These are phyloP conservation scores for Globodera ellingtonae DNA, from an alignment of 1,140 invertebrate species.

Conservation along the genomic window DNA sequence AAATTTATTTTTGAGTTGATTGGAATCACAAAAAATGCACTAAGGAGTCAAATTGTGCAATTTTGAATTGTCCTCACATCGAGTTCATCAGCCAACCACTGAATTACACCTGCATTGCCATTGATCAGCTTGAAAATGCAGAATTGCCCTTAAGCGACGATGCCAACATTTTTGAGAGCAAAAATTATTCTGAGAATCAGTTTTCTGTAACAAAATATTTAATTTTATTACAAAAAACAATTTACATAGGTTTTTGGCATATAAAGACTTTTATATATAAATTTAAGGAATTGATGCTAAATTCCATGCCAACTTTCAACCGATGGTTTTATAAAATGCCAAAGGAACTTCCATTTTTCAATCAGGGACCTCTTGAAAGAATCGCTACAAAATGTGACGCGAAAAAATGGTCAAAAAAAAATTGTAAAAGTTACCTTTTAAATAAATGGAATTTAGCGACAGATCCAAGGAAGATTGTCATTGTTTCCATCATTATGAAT, in stretches of 20 bases:
- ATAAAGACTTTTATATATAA: too few species aligned
- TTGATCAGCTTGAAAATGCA: constrained; percentile 48
- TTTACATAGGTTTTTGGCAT: too few species aligned
- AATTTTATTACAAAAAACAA: too few species aligned
- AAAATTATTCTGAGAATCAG: not conserved
- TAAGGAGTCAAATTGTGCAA: constrained; percentile 37
- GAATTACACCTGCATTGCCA: constrained; percentile 52
- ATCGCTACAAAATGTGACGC: not conserved
- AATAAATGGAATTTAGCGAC: not conserved
- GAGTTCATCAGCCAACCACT: constrained; percentile 35
- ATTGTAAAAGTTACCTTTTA: not conserved
- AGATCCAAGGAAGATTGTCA: constrained; percentile 30
- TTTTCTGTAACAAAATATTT: not conserved
- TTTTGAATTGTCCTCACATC: constrained; percentile 61
- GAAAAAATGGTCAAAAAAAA: not conserved
- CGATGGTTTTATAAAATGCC: constrained; percentile 10
- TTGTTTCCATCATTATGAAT: constrained; percentile 57
- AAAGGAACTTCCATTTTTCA: not conserved
- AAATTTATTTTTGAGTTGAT: constrained; percentile 51
- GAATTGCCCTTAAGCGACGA: not conserved
- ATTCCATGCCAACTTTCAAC: not conserved
- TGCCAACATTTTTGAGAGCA: not conserved
- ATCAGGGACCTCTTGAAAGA: not conserved
- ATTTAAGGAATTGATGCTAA: constrained; percentile 8
- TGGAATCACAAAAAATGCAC: constrained; percentile 54